These are phyloP conservation scores for Bos indicus DNA, from an alignment of 2,113 vertebrate genomes.

Conservation along the genomic window DNA sequence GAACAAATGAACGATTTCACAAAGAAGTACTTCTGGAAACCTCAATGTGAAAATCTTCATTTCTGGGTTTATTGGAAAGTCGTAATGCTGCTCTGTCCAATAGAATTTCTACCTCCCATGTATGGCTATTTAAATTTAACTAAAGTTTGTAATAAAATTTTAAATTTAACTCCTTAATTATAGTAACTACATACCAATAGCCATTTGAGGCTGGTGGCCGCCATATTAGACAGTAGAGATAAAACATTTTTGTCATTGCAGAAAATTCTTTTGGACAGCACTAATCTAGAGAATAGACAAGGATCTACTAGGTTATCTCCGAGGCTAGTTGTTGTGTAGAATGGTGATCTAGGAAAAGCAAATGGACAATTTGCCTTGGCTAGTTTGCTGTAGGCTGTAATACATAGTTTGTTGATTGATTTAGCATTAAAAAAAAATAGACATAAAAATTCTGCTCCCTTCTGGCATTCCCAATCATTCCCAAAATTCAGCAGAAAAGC, in stretches of 20 bases:
- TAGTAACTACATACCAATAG: background rate
- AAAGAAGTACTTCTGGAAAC: background rate
- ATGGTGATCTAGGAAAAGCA: background rate
- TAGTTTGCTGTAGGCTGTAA: background rate
- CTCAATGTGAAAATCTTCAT: background rate
- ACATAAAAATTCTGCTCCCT: background rate
- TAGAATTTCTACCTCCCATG: background rate
- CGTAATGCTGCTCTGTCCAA: fast-evolving
- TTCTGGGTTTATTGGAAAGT: background rate
- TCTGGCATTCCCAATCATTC: background rate
- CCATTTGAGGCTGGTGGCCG: background rate
- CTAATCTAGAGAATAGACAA: background rate
- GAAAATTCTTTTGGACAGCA: background rate
- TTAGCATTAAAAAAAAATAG: background rate
- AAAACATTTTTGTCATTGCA: background rate
- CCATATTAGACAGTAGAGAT: background rate
- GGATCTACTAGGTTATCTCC: background rate
- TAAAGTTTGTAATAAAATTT: background rate
- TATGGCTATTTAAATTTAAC: background rate
- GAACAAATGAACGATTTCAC: background rate
- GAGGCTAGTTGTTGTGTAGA: background rate
- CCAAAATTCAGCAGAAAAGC: background rate
- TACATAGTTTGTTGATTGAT: background rate
- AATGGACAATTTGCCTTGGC: background rate
- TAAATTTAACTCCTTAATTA: background rate